Percentiles rank a stretch among this genome's conserved stretches.
Evolutionary conservation across 2,888 invertebrate species (phyloP).

Genomic region (Sarcophaga subvicina): DNA sequence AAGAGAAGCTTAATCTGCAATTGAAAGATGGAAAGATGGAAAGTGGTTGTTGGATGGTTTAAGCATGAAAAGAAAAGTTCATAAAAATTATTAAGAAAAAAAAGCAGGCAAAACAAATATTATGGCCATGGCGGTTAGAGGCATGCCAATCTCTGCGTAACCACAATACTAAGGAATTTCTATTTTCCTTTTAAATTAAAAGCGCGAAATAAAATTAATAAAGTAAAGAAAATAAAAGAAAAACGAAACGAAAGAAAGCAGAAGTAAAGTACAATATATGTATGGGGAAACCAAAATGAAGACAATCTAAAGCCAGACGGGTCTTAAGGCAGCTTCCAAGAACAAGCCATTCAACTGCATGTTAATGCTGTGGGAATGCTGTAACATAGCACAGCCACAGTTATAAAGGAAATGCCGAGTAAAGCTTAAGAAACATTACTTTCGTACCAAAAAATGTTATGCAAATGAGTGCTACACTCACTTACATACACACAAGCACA

Average conservation of each 20-base stretch:
- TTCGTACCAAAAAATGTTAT: constrained; percentile 48
- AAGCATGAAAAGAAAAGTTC: constrained; percentile 42
- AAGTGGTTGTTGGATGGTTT: not conserved
- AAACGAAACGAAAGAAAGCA: too few relatives aligned
- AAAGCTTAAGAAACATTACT: constrained; percentile 50
- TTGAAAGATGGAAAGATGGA: constrained; percentile 54
- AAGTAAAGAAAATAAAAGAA: constrained; percentile 41
- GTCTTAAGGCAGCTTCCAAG: constrained; percentile 30
- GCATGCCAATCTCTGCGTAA: not conserved
- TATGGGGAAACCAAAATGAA: constrained; percentile 23
- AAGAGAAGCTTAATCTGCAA: constrained; percentile 68
- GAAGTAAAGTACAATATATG: constrained; percentile 15
- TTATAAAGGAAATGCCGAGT: constrained; percentile 34
- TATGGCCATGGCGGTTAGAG: constrained; percentile 1
- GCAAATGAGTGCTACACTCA: constrained; percentile 53
- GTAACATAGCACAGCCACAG: not conserved
- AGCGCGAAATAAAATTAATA: constrained; percentile 68
- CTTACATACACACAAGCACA: not conserved
- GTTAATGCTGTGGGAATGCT: constrained; percentile 19
- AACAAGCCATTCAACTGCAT: constrained; percentile 52
- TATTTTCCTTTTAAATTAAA: constrained; percentile 60
- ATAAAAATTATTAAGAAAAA: constrained; percentile 57
- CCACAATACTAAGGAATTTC: constrained; percentile 54
- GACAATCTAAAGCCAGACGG: constrained; percentile 45
- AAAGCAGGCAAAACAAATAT: constrained; percentile 51